Conservation (phyloP, 2,113 vertebrate genomes). For the Datnioides undecimradiatus region DNA sequence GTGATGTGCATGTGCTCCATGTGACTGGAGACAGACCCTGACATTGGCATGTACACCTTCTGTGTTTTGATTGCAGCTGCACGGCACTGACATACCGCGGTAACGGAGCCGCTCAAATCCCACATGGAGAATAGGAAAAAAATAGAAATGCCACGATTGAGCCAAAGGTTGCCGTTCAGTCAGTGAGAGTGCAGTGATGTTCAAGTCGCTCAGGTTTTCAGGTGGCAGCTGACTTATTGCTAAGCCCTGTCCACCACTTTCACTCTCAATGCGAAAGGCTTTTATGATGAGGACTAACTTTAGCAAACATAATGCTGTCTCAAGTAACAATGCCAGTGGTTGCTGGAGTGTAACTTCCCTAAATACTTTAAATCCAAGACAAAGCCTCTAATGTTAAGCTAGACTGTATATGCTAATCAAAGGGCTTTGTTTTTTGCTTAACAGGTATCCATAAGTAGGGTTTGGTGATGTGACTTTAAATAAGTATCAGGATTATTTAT, state of each 20-base stretch:
- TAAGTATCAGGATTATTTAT: too few relatives aligned
- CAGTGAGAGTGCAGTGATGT: background rate
- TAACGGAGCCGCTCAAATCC: background rate
- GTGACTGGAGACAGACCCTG: slow-evolving; percentile 38
- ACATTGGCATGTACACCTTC: slow-evolving; percentile 29
- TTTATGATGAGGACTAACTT: background rate
- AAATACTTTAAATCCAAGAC: background rate
- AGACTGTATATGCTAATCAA: too few relatives aligned
- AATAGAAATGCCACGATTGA: background rate
- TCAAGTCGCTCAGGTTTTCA: background rate
- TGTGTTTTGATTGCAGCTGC: slow-evolving; percentile 46
- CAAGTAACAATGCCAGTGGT: too few relatives aligned
- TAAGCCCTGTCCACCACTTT: background rate
- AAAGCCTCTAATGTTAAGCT: too few relatives aligned
- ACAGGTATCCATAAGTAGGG: too few relatives aligned
- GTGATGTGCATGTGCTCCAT: slow-evolving; percentile 26
- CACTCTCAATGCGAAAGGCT: too few relatives aligned
- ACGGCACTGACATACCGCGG: background rate
- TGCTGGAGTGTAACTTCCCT: too few relatives aligned
- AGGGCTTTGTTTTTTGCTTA: too few relatives aligned
- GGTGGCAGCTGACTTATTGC: background rate
- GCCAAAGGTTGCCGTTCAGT: slow-evolving; percentile 26
- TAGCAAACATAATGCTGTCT: background rate
- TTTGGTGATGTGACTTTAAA: too few relatives aligned
- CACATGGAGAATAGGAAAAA: background rate